Percentiles rank a stretch among this genome's conserved stretches.
Evolutionary conservation across 1,140 invertebrate genomes (phyloP).

Genomic region (Ceratina australensis): DNA sequence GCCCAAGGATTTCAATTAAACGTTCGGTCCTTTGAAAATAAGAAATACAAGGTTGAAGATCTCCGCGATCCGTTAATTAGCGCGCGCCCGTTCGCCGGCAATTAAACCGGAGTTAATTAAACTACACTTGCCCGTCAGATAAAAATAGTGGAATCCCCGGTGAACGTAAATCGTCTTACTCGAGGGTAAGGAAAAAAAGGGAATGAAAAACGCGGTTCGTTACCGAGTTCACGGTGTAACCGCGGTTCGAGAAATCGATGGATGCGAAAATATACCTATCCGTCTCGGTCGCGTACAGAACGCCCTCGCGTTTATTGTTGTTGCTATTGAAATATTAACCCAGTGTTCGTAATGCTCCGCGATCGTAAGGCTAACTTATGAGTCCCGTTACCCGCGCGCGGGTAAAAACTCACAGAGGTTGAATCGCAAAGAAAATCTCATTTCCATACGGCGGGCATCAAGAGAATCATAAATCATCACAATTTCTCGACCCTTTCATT

Average conservation of each 20-base stretch:
- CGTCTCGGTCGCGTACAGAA: not conserved
- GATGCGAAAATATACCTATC: not conserved
- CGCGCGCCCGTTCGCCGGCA: not conserved
- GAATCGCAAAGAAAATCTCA: not conserved
- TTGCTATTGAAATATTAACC: too few species aligned
- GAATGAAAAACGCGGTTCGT: not conserved
- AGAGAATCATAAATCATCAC: too few species aligned
- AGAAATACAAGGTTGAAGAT: too few species aligned
- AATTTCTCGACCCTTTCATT: too few species aligned
- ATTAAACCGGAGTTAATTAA: slow-evolving; percentile 14
- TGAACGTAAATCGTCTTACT: not conserved
- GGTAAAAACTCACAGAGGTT: not conserved
- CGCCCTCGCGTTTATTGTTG: not conserved
- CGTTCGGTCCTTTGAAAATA: not conserved
- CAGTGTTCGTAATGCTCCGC: not conserved
- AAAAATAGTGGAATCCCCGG: not conserved
- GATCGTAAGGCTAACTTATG: too few species aligned
- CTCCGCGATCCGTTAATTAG: not conserved
- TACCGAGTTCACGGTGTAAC: not conserved
- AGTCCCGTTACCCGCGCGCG: too few species aligned
- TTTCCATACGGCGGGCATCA: not conserved
- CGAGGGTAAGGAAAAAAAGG: too few species aligned
- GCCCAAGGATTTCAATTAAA: too few species aligned
- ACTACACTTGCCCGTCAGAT: not conserved
- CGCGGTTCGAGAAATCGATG: not conserved